Evolutionary conservation across 2,888 invertebrate genomes (phyloP).

Genomic region (Euzophera pinguis): DNA sequence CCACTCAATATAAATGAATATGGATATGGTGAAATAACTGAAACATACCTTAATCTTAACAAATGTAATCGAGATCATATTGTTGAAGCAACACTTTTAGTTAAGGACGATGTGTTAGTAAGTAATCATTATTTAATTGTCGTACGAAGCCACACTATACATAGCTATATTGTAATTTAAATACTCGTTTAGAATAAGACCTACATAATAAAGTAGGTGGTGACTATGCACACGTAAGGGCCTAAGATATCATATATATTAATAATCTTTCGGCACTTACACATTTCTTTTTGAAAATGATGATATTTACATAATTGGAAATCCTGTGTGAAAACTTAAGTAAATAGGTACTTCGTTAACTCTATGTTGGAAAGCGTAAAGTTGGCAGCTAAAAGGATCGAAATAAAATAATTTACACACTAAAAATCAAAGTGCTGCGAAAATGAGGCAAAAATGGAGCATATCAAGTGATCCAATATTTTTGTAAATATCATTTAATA

Average conservation of each 20-base stretch:
- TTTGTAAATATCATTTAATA: constrained; percentile 6
- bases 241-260: constrained; percentile 49
- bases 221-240: constrained; percentile 37
- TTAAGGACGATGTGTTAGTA: not conserved
- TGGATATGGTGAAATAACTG: too few relatives aligned
- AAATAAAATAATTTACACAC: not conserved
- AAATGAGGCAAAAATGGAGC: not conserved
- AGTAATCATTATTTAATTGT: not conserved
- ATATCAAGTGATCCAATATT: not conserved
- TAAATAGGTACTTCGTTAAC: not conserved
- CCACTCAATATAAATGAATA: too few relatives aligned
- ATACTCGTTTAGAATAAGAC: not conserved
- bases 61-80: not conserved
- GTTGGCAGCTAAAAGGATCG: constrained; percentile 3
- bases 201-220: constrained; percentile 19
- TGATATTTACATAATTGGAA: not conserved
- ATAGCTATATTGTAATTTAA: not conserved
- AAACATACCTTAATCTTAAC: too few relatives aligned
- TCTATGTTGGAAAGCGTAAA: not conserved
- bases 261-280: constrained; percentile 49
- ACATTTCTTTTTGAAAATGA: not conserved
- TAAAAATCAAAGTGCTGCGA: not conserved
- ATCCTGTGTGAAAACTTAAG: too few relatives aligned
- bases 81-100: not conserved
- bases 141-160: not conserved